These are phyloP conservation scores for Nomada lathburiana DNA, from an alignment of 2,888 invertebrate species.

Conservation along the genomic window DNA sequence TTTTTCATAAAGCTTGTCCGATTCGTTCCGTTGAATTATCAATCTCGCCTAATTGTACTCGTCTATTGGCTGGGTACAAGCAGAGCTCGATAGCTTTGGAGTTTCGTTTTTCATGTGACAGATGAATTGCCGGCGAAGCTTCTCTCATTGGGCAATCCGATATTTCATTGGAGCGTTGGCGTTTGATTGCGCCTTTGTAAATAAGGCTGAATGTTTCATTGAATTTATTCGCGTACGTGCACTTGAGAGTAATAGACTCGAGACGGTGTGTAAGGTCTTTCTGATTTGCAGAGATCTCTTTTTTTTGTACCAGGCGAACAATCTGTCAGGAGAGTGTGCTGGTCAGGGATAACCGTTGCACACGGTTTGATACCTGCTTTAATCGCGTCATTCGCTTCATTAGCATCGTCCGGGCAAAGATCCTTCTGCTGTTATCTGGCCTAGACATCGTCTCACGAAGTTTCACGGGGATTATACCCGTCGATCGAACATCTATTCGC, in stretches of 20 bases:
- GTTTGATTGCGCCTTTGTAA: too few relatives aligned
- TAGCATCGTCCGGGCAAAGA: background rate
- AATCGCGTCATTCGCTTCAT: slow-evolving; percentile 24
- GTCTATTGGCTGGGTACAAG: too few relatives aligned
- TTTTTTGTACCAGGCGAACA: slow-evolving; percentile 21
- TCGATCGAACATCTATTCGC: background rate
- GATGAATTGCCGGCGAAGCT: too few relatives aligned
- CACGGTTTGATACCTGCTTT: background rate
- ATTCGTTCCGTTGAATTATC: too few relatives aligned
- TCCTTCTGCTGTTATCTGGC: background rate
- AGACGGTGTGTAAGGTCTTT: slow-evolving; percentile 21
- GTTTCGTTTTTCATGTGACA: background rate
- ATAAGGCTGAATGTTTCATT: background rate
- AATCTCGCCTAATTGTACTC: too few relatives aligned
- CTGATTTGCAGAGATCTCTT: slow-evolving; percentile 12
- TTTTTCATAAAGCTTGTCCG: background rate
- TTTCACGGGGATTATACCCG: background rate
- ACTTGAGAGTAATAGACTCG: slow-evolving; percentile 25
- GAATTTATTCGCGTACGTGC: slow-evolving; percentile 12
- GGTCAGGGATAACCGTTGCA: slow-evolving; percentile 23
- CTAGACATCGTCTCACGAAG: background rate
- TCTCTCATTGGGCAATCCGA: too few relatives aligned
- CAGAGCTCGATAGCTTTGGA: too few relatives aligned
- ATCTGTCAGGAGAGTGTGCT: slow-evolving; percentile 30
- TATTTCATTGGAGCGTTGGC: too few relatives aligned